Conservation (phyloP, 2,797 vertebrate genomes). For the Sebastes hubbsi region DNA sequence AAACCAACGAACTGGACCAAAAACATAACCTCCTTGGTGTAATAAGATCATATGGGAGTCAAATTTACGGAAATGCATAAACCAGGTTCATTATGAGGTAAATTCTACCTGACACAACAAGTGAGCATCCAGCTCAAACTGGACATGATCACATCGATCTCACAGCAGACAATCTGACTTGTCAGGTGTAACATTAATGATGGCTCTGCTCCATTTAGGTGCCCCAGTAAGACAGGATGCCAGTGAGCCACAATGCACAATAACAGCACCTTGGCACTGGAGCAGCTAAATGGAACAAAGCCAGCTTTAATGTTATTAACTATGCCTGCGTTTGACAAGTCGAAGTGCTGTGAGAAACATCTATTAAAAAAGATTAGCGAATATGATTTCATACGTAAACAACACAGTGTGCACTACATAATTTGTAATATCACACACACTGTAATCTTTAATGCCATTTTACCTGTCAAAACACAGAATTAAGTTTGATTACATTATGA, state of each 20-base stretch:
- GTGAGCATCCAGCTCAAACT: slow-evolving; percentile 16
- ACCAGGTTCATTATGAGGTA: slow-evolving; percentile 14
- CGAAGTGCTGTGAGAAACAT: slow-evolving; percentile 16
- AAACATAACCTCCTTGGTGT: too few relatives aligned
- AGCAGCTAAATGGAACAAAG: slow-evolving; percentile 34
- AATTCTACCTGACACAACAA: slow-evolving; percentile 20
- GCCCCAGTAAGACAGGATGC: slow-evolving; percentile 49
- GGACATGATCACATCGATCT: slow-evolving; percentile 53
- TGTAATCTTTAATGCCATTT: slow-evolving; percentile 19
- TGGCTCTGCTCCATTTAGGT: slow-evolving; percentile 58
- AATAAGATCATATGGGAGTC: slow-evolving; percentile 10
- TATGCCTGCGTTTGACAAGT: slow-evolving; percentile 39
- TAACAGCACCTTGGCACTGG: slow-evolving; percentile 38
- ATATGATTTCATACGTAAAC: slow-evolving; percentile 1
- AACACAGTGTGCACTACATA: not conserved
- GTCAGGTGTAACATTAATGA: slow-evolving; percentile 63
- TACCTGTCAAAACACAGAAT: slow-evolving; percentile 42
- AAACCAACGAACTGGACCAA: not conserved
- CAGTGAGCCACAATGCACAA: slow-evolving; percentile 55
- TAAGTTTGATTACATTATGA: slow-evolving; percentile 26
- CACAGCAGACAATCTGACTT: slow-evolving; percentile 51
- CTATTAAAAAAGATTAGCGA: slow-evolving; percentile 30
- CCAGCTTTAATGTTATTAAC: slow-evolving; percentile 48
- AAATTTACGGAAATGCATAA: slow-evolving; percentile 12
- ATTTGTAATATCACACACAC: slow-evolving; percentile 38